Evolutionary conservation across 2,888 invertebrate species (phyloP).

Genomic region (Apodemia mormo): DNA sequence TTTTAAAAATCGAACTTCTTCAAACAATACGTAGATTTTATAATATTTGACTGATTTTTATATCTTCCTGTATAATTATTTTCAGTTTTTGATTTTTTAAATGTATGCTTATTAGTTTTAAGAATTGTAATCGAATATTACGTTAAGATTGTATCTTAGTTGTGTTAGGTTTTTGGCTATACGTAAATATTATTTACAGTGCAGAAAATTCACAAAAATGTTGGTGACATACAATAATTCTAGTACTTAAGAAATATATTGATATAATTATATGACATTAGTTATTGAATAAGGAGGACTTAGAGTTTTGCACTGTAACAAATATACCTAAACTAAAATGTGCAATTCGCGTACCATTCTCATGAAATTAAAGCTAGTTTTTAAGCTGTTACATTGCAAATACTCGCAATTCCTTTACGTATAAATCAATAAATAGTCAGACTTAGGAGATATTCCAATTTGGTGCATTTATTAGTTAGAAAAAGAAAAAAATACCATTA

Average conservation of each 20-base stretch:
- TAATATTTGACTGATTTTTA: constrained; percentile 23
- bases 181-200: constrained; percentile 7
- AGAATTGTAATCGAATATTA: constrained; percentile 25
- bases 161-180: constrained; percentile 19
- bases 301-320: not conserved
- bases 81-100: constrained; percentile 12
- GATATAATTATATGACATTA: not conserved
- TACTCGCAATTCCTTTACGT: not conserved
- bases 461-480: constrained; percentile 45
- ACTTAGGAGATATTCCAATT: constrained; percentile 29
- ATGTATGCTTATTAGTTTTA: constrained; percentile 23
- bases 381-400: not conserved
- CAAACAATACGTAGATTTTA: constrained; percentile 15
- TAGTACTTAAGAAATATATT: not conserved
- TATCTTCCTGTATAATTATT: constrained; percentile 19
- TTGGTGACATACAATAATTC: constrained; percentile 4
- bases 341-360: not conserved
- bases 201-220: constrained; percentile 16
- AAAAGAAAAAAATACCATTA: constrained; percentile 24
- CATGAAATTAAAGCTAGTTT: not conserved
- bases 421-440: constrained; percentile 8
- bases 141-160: constrained; percentile 10
- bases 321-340: not conserved
- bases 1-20: not conserved
- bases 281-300: not conserved